These are phyloP conservation scores for Hyla sarda DNA, from an alignment of 2,113 vertebrate genomes.

Conservation along the genomic window DNA sequence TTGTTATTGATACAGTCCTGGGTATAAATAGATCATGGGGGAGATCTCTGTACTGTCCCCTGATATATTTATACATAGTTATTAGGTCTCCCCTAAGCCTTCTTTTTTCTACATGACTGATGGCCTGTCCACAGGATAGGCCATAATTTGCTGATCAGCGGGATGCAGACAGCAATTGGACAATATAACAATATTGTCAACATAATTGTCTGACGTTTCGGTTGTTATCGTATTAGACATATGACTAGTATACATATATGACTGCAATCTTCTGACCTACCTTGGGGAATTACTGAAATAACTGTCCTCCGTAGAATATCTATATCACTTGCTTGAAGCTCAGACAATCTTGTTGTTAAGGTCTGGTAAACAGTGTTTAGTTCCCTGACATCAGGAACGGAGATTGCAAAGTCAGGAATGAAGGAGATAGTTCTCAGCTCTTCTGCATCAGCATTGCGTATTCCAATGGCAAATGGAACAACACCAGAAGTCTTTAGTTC, in stretches of 20 bases:
- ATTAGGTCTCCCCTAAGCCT: too few relatives aligned
- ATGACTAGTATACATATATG: neutral
- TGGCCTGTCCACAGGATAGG: too few relatives aligned
- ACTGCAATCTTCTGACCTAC: conserved; percentile 3
- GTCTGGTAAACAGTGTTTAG: conserved; percentile 75
- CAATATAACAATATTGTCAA: too few relatives aligned
- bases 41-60: too few relatives aligned
- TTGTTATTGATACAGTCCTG: too few relatives aligned
- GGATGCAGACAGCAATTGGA: too few relatives aligned
- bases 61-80: too few relatives aligned
- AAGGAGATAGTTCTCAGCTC: conserved; percentile 86
- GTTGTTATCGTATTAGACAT: neutral
- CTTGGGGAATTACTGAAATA: neutral
- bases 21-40: too few relatives aligned
- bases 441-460: conserved; percentile 79
- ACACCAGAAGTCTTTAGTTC: conserved; percentile 80
- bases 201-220: too few relatives aligned
- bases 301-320: neutral
- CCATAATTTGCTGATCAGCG: too few relatives aligned
- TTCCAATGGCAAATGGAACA: conserved; percentile 83
- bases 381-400: conserved; percentile 81
- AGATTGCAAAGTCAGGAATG: conserved; percentile 77
- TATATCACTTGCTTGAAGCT: conserved; percentile 69
- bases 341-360: conserved; percentile 68
- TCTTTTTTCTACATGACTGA: too few relatives aligned